These are phyloP conservation scores for Danionella cerebrum DNA, from an alignment of 2,113 vertebrate species.

Conservation along the genomic window DNA sequence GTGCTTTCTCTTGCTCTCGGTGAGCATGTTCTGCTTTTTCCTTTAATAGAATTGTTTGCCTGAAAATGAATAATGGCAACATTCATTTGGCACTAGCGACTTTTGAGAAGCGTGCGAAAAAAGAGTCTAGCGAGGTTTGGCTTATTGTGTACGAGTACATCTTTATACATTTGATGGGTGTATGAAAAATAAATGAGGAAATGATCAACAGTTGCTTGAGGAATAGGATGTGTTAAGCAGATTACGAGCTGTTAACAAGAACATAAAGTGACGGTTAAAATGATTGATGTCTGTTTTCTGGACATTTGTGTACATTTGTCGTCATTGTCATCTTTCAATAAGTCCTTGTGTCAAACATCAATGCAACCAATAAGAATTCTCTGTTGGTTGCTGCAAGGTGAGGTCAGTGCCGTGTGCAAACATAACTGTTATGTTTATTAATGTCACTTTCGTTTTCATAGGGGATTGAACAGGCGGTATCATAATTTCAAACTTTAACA, in stretches of 20 bases:
- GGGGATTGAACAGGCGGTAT: conserved; percentile 28
- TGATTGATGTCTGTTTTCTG: no score
- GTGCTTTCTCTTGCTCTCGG: conserved; percentile 2
- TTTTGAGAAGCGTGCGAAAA: no score
- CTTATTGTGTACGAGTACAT: no score
- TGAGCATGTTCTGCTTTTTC: neutral
- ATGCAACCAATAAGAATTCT: conserved; percentile 1
- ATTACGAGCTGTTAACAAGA: no score
- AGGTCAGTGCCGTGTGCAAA: conserved; percentile 15
- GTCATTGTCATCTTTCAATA: conserved; percentile 13
- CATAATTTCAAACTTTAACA: conserved; percentile 45
- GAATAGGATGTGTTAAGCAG: no score
- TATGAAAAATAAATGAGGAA: no score
- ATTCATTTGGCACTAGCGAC: no score
- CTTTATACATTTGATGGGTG: no score
- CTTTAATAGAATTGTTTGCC: neutral
- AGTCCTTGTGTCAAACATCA: conserved; percentile 17
- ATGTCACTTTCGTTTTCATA: conserved; percentile 9
- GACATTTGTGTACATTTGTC: conserved; percentile 1
- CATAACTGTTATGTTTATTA: conserved; percentile 30
- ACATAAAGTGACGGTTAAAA: no score
- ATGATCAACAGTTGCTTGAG: no score
- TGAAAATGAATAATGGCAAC: neutral
- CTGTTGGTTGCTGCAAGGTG: neutral
- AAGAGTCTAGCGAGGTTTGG: no score